Conservation (phyloP, 2,888 invertebrate genomes). For the Drosophila demipolita region DNA sequence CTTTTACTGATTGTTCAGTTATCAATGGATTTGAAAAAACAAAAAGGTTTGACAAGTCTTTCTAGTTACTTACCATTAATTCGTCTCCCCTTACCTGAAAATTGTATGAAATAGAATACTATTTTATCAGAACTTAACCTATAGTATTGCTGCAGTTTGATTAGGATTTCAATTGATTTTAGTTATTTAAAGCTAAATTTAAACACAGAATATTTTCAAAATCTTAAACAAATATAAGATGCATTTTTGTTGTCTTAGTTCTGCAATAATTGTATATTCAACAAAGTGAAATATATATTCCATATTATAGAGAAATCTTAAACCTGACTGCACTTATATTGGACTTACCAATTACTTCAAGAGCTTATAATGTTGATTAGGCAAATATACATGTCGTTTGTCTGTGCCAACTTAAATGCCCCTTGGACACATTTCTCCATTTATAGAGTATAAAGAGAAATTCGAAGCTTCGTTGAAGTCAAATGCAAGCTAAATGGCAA, state of each 20-base stretch:
- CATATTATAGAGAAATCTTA: not conserved
- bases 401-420: not conserved
- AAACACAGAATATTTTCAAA: not conserved
- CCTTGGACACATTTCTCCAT: not conserved
- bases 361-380: not conserved
- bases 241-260: not conserved
- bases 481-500: slow-evolving; percentile 39
- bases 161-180: not conserved
- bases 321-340: not conserved
- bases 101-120: not conserved
- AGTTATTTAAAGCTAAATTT: not conserved
- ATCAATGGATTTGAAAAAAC: too few relatives aligned
- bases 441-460: slow-evolving; percentile 24
- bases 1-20: not conserved
- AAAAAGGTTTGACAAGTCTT: too few relatives aligned
- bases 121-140: not conserved
- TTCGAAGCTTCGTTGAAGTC: slow-evolving; percentile 22
- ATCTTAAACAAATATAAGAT: not conserved
- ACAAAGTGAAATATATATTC: not conserved
- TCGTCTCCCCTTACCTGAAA: not conserved
- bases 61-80: too few relatives aligned
- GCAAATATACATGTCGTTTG: not conserved
- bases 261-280: not conserved
- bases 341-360: not conserved
- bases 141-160: not conserved